Evolutionary conservation across 1,140 invertebrate genomes (phyloP), one percentile per base, ranked within the genome.

Genomic region (Ceratina australensis): DNA sequence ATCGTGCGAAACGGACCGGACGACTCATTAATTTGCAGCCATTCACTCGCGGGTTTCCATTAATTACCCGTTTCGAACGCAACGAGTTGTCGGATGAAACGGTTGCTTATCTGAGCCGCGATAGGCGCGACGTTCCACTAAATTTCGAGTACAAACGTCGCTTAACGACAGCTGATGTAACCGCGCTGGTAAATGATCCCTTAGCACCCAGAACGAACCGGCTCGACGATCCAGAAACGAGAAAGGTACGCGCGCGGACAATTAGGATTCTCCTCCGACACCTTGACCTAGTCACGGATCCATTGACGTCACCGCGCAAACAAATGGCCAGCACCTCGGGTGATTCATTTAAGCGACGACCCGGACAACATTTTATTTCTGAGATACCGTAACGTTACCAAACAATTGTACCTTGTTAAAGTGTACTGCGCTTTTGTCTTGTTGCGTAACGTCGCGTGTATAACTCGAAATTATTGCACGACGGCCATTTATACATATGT

Each of bases 231-330:
- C 24, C 63, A 63, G 65, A 74, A 78, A n/a, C n/a, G n/a, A 63
- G 79, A 80, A 77, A 72, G 63, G 50, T 68, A 42, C 15, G 26
- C 12, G 26, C 33, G 42, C n/a, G 52, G 26, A 71, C 82, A 75
- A 79, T 86, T 86, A 72, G 80, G 75, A 72, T 75, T n/a, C 75
- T 72, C 47, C 54, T n/a, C 65, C 33, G 50, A 26, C 74, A 83
- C 79, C 85, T 79, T 87, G 85, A 87, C 83, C 86, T 83, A 81
- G 85, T 87, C 85, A 80, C 67, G 57, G 54, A 66, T 61, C n/a
- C 56, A 73, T 63, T 78, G 22, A 82, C 78, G 79, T 86, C 82
- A 84, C 60, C 18, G 50, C 22, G 52, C 63, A 67, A 60, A 78
- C 68, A 49, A 67, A 60, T 33, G 12, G 60, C 68, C 69, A 66